Base-by-base conservation (phyloP, 1,140 invertebrate genomes). In the Bombyx mori region DNA sequence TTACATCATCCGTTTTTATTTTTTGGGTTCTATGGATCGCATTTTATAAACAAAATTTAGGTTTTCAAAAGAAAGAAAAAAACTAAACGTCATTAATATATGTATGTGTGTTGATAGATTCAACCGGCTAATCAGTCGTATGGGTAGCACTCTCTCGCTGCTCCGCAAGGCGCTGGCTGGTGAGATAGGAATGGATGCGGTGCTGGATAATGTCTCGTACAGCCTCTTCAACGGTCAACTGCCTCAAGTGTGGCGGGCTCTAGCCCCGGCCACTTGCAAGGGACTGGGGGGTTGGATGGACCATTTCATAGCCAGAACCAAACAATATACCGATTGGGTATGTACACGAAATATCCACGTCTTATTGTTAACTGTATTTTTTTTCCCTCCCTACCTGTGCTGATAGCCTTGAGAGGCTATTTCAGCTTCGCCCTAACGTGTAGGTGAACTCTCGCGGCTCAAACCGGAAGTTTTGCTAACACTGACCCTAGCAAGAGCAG, bases 171-270 rank as follows among this genome's bases (percentile, higher is more conserved):
- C 95, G 1, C 89, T 97, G 52, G 92, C 92, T 49, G 96, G 96
- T 47, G 95, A 97, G 89, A 96, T 97, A 60, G 95, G 95, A 51
- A 96, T 97, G 95, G 95, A 96, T 79, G 89, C 89, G 52, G 88
- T 93, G 46, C 81, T 97, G 62, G 96, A 98, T 77, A 95, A 93
- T 77, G 92, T 97, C 44, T 91, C 94, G 1, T 89, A 90, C 71
- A 92, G 92, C 9, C 84, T 98, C 55, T 96, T 93, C 79, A 97
- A 97, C 85, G 96, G 95, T 18, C 90, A 92, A 61, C 85, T 98
- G 65, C 96, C 96, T 42, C 75, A 83, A n/a, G 92, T 91, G 58
- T 98, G 96, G 96, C 88, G 92, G 22, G 90, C 89, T 66, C 84
- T 97, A 50, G 93, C 95, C 9, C 96, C 96, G n/a, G 93, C 90